Evolutionary conservation across 35 echinoderm and acorn worm genomes (phyloP), one percentile per base, ranked within the genome.

Genomic region (Chiridota heheva): DNA sequence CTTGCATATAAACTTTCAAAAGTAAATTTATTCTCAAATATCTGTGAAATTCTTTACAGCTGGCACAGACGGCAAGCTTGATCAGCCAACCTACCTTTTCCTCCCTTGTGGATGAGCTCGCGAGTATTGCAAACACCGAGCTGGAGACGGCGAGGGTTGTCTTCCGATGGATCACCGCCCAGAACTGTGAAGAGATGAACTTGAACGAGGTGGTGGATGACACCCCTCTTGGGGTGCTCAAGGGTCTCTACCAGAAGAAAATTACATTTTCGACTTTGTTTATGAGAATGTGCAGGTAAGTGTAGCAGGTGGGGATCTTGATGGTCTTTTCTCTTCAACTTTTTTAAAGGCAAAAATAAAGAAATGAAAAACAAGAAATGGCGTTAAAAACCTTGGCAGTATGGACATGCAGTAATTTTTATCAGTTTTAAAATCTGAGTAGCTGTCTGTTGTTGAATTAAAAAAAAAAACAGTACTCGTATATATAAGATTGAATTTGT

Each of bases 121-220:
- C 80, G 28, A 69, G 73, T 20, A 87, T 91, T 44, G 95, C 70
- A 8, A 88, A 42, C 25, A 84, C 65, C n/a, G 88, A 98, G 73
- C 60, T 98, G 1, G 84, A 92, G 85, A 98, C 91, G 70, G 89
- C 82, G 33, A 90, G 95, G 16, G 64, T 98, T 24, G 66, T 91
- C 63, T 98, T 88, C 60, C 84, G 95, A 18, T 98, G 95, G 95
- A 87, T 98, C 31, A 98, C 95, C 0, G 95, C 95, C 2, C 95
- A 98, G 74, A 98, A 98, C 68, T 98, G 95, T 77, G 88, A 98
- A 4, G 89, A 98, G 46, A 98, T 98, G 95, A 89, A 98, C 62
- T 65, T 98, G 20, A 87, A 80, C 78, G 95, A 98, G 58, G 89
- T 87, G 27, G 82, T 98, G 22, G 62, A 20, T 85, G 95, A 98